Evolutionary conservation across 37 sponge, comb jelly and placozoan genomes (phyloP), one percentile per base, ranked within the genome.

Genomic region (Sycon ciliatum): DNA sequence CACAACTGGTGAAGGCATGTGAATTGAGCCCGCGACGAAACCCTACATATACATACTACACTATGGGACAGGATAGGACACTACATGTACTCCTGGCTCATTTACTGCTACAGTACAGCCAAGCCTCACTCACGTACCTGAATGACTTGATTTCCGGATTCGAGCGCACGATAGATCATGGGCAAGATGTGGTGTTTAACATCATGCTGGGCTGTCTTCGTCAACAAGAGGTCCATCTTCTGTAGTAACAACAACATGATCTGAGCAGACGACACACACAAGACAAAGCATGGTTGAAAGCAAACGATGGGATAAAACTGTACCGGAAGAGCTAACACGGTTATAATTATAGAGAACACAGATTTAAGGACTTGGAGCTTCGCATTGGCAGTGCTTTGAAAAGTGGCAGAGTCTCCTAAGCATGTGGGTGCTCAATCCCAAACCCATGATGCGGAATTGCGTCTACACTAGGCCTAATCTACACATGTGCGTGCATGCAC

Each of bases 181-280:
- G 91, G 91, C 34, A 89, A 49, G 4, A 89, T 53, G 56, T 83
- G 68, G 3, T 30, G 16, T 65, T 72, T 75, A 30, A 85, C 61
- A 0, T 77, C 81, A 27, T 74, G 78, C 32, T 61, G 74, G 0
- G 87, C 38, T 7, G 91, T 86, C 72, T 74, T 79, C 75, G 85
- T 81, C 73, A 89, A 54, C 13, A 89, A 70, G 0, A 86, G 67
- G 55, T 89, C 91, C 91, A 89, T 89, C 65, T 76, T 82, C 54
- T 89, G 91, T 11, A 89, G 78, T 6, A 89, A 68, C 26, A 89
- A 86, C 49, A 82, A 71, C 4, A 82, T 80, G 11, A 89, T 49
- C 91, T 85, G 40, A 32, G 40, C n/a, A n/a, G n/a, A n/a, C n/a
- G n/a, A n/a, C n/a, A 42, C 2, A 42, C 20, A 42, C 36, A 6